Evolutionary conservation across 1,140 invertebrate species (phyloP).

Genomic region (Pseudomyrmex dendroicus): DNA sequence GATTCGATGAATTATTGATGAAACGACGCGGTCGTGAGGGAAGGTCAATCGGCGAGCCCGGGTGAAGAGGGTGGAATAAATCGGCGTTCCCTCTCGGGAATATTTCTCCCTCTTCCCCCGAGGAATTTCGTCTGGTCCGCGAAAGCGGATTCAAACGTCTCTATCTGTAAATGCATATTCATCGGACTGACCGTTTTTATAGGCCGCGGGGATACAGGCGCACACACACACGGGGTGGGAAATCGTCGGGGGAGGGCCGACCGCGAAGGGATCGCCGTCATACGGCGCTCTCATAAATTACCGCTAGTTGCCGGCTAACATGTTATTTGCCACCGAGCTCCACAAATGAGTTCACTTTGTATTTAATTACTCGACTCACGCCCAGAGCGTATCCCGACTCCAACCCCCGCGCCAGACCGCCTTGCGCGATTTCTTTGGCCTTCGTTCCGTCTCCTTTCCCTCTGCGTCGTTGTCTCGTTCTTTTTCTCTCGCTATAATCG

Average conservation of each 20-base stretch:
- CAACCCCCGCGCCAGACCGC: constrained; percentile 64
- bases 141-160: constrained; percentile 58
- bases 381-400: constrained; percentile 80
- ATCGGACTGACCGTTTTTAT: constrained; percentile 18
- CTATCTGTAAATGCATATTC: constrained; percentile 69
- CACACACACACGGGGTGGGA: background rate
- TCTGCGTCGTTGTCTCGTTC: background rate
- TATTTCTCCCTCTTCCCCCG: background rate
- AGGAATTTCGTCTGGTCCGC: constrained; percentile 43
- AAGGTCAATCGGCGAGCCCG: constrained; percentile 29
- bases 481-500: constrained; percentile 7
- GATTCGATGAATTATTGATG: constrained; percentile 68
- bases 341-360: constrained; percentile 84
- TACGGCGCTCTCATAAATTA: constrained; percentile 81
- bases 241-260: constrained; percentile 62
- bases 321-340: constrained; percentile 84
- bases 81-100: constrained; percentile 41
- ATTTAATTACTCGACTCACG: constrained; percentile 84
- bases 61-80: constrained; percentile 58
- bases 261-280: constrained; percentile 40
- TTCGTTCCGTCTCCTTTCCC: constrained; percentile 27
- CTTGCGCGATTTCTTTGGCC: constrained; percentile 64
- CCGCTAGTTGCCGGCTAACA: constrained; percentile 78
- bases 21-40: constrained; percentile 21
- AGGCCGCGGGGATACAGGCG: background rate